Evolutionary conservation across 2,113 vertebrate genomes (phyloP).

Genomic region (Oenanthe melanoleuca): DNA sequence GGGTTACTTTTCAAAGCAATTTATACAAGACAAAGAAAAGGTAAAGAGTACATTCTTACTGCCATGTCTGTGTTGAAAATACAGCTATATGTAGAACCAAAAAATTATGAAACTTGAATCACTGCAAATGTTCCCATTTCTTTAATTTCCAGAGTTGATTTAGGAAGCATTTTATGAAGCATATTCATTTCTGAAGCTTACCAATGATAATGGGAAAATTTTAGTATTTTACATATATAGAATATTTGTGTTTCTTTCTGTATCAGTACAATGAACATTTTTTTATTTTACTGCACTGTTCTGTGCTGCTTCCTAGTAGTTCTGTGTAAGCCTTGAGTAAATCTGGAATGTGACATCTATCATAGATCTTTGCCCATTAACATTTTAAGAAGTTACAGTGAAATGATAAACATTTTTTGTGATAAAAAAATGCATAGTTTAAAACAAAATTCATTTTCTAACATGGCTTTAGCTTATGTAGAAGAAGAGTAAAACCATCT

Average conservation of each 20-base stretch:
- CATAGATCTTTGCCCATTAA: neutral
- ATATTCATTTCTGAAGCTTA: neutral
- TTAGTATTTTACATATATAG: neutral
- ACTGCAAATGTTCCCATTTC: neutral
- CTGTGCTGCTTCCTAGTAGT: neutral
- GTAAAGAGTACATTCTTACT: neutral
- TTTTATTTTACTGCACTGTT: neutral
- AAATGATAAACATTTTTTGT: neutral
- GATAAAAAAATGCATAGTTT: neutral
- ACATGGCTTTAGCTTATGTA: neutral
- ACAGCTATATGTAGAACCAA: neutral
- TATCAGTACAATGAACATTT: neutral
- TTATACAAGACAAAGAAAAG: neutral
- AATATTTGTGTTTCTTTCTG: neutral
- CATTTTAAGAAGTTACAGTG: neutral
- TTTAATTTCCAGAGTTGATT: neutral
- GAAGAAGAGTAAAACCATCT: neutral
- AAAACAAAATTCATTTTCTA: neutral
- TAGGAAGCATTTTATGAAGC: neutral
- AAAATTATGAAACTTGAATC: neutral
- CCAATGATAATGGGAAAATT: neutral
- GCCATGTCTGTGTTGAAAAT: neutral
- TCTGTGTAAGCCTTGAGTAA: neutral
- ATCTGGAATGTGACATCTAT: neutral
- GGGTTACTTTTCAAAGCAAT: neutral